Conservation (phyloP, 2,888 invertebrate genomes). For the Rugalucina vietnamica region DNA sequence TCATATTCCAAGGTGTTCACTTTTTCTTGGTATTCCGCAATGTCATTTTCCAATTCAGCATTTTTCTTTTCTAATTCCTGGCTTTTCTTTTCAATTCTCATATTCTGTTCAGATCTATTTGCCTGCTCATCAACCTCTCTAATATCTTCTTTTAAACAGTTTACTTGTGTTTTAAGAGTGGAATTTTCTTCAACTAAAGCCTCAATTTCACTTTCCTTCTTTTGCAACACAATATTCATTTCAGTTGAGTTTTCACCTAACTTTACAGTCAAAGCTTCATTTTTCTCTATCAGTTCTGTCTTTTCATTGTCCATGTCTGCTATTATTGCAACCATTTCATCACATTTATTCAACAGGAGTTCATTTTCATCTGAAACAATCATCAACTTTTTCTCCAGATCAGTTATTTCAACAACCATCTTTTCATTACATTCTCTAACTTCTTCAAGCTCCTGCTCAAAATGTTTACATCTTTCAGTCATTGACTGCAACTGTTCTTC, state of each 20-base stretch:
- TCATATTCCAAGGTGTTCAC: constrained; percentile 43
- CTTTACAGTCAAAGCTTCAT: constrained; percentile 28
- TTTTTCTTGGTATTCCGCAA: constrained; percentile 32
- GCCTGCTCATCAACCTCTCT: constrained; percentile 25
- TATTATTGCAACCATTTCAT: constrained; percentile 54
- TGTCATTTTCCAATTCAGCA: constrained; percentile 39
- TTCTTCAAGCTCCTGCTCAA: constrained; percentile 56
- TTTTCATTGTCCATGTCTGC: constrained; percentile 59
- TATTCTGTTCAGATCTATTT: not conserved
- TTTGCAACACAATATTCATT: constrained; percentile 45
- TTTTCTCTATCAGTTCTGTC: constrained; percentile 37
- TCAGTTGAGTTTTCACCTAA: constrained; percentile 37
- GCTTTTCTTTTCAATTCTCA: constrained; percentile 2
- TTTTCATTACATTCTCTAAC: constrained; percentile 62
- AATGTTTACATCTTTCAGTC: constrained; percentile 51
- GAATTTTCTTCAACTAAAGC: constrained; percentile 54
- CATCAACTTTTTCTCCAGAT: constrained; percentile 34
- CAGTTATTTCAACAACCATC: constrained; percentile 47
- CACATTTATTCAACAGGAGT: constrained; percentile 42
- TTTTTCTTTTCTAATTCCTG: constrained; percentile 39
- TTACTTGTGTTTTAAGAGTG: constrained; percentile 53
- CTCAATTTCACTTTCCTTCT: constrained; percentile 53
- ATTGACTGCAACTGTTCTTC: constrained; percentile 36
- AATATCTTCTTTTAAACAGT: constrained; percentile 45
- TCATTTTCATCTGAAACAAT: constrained; percentile 48